Conservation (phyloP, 2,888 invertebrate species). For the Melanostoma mellinum region DNA sequence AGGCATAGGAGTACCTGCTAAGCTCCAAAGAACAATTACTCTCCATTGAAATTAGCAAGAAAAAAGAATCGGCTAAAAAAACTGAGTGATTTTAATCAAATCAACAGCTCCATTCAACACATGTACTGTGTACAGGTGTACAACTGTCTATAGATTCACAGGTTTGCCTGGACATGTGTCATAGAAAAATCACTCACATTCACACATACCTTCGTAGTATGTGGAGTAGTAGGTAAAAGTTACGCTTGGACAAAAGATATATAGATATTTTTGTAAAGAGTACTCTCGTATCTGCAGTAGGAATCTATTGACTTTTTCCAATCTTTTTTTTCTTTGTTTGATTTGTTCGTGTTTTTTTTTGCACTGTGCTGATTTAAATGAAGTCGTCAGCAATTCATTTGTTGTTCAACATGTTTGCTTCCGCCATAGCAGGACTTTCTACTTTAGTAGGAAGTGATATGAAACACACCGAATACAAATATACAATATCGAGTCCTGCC, state of each 20-base stretch:
- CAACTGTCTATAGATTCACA: slow-evolving; percentile 28
- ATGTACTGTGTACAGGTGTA: slow-evolving; percentile 14
- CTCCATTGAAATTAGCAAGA: slow-evolving; percentile 18
- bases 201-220: no score
- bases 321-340: slow-evolving; percentile 7
- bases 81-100: slow-evolving; percentile 60
- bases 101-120: slow-evolving; percentile 37
- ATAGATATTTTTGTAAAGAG: background rate
- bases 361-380: slow-evolving; percentile 49
- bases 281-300: background rate
- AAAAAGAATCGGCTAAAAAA: slow-evolving; percentile 8
- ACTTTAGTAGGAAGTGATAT: background rate
- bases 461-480: background rate
- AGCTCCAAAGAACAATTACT: slow-evolving; percentile 40
- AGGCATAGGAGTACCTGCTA: slow-evolving; percentile 17
- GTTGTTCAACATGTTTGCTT: slow-evolving; percentile 56
- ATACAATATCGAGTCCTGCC: slow-evolving; percentile 2
- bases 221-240: no score
- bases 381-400: slow-evolving; percentile 69
- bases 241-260: slow-evolving; percentile 22
- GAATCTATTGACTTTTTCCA: slow-evolving; percentile 34
- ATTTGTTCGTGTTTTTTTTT: background rate
- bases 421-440: slow-evolving; percentile 11
- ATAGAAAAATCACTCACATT: slow-evolving; percentile 4
- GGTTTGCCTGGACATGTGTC: slow-evolving; percentile 45